phyloP scores from a whole-genome alignment of 2,797 vertebrate species.

The Gallinago stenura region DNA sequence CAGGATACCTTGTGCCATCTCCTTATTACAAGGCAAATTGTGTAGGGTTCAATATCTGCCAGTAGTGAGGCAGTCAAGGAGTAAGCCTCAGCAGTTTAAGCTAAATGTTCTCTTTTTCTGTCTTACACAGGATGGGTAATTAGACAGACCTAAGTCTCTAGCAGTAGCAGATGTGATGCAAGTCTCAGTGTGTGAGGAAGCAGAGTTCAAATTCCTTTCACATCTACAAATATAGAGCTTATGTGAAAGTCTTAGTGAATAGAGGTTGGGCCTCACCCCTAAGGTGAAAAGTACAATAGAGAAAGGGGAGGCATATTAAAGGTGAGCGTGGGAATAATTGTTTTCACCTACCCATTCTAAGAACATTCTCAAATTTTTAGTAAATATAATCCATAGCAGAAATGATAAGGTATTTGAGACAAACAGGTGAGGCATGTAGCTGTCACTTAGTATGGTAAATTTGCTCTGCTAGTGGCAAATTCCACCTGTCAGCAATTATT shows the following conservation, averaged over 20 bases:
- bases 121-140: background rate
- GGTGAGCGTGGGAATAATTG: fast-evolving
- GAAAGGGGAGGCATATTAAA: background rate
- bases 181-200: background rate
- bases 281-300: background rate
- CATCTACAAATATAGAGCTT: background rate
- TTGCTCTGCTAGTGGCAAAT: background rate
- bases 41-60: background rate
- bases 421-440: background rate
- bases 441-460: background rate
- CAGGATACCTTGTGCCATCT: background rate
- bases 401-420: background rate
- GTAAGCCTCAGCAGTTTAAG: background rate
- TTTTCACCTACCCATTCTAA: background rate
- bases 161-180: background rate
- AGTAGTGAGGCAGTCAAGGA: background rate
- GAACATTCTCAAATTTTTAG: background rate
- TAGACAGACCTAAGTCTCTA: background rate
- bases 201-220: background rate
- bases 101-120: background rate
- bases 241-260: background rate
- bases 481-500: background rate
- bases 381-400: background rate
- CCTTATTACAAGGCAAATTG: background rate
- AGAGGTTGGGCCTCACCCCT: background rate